phyloP scores from a whole-genome alignment of 92 coral and sea anemone genomes.

The Epizoanthus ramosus region DNA sequence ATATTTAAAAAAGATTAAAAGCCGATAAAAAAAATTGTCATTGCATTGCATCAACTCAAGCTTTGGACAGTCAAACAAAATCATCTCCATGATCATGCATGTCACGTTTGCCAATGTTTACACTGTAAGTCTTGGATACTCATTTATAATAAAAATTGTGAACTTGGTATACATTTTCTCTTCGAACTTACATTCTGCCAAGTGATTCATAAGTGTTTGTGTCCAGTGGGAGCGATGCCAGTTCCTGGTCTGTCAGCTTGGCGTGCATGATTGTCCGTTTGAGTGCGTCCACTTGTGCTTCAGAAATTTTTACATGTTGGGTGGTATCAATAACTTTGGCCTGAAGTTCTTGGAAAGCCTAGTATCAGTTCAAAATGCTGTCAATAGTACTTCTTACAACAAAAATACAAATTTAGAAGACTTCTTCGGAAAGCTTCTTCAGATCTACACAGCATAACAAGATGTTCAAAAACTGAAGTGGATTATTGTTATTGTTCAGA shows the following conservation, averaged over 20 bases:
- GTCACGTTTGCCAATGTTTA: too few relatives aligned
- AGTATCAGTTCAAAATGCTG: not conserved
- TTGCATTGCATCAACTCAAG: too few relatives aligned
- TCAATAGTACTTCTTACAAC: too few relatives aligned
- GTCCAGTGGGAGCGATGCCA: constrained; percentile 77
- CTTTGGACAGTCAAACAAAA: too few relatives aligned
- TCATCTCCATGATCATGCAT: too few relatives aligned
- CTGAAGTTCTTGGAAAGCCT: constrained; percentile 99
- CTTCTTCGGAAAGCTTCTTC: not conserved
- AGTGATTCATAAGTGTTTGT: constrained; percentile 87
- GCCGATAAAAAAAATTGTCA: too few relatives aligned
- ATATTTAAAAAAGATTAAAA: too few relatives aligned
- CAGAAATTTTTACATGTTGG: constrained; percentile 88
- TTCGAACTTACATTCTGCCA: constrained; percentile 87
- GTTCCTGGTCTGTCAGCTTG: constrained; percentile 91
- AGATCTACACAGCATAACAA: too few relatives aligned
- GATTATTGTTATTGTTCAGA: too few relatives aligned
- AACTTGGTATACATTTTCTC: not conserved
- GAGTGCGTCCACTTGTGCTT: constrained; percentile 88
- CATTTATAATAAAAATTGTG: too few relatives aligned
- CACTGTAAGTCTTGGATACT: too few relatives aligned
- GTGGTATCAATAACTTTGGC: constrained; percentile 90
- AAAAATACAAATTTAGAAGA: not conserved
- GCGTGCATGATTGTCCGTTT: constrained; percentile 89
- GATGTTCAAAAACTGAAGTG: too few relatives aligned